Percentiles rank a stretch among this genome's conserved stretches.
Conservation (phyloP, 2,113 vertebrate species). For the Fregetta grallaria region DNA sequence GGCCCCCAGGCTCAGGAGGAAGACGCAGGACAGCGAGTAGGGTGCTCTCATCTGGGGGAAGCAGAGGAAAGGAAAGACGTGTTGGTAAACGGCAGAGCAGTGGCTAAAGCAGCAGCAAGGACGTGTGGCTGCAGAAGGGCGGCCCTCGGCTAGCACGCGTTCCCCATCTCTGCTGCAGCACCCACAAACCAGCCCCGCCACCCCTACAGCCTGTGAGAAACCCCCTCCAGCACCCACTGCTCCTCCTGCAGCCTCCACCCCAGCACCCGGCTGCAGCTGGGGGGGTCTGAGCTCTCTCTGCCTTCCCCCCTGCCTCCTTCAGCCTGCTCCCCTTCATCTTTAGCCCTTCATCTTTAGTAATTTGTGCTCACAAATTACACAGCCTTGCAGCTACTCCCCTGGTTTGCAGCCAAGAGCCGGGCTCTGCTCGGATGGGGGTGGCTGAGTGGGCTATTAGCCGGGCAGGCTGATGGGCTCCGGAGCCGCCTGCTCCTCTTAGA, state of each 20-base stretch:
- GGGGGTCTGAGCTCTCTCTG: neutral
- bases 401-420: neutral
- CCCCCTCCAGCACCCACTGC: neutral
- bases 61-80: neutral
- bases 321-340: neutral
- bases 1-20: constrained; percentile 65
- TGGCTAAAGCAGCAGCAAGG: neutral
- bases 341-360: neutral
- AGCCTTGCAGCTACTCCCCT: neutral
- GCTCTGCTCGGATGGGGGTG: neutral
- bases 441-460: neutral
- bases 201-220: neutral
- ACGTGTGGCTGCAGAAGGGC: neutral
- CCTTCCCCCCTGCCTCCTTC: neutral
- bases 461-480: neutral
- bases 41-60: constrained; percentile 62
- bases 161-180: neutral
- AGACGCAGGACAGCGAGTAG: constrained; percentile 43
- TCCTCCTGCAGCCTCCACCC: neutral
- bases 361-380: neutral
- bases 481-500: neutral
- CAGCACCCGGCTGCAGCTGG: neutral
- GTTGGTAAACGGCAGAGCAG: neutral
- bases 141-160: rapidly evolving
- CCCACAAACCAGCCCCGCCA: neutral